Evolutionary conservation across 2,797 vertebrate species (phyloP), one percentile per base, ranked within the genome.

Genomic region (Bradypodion ventrale): DNA sequence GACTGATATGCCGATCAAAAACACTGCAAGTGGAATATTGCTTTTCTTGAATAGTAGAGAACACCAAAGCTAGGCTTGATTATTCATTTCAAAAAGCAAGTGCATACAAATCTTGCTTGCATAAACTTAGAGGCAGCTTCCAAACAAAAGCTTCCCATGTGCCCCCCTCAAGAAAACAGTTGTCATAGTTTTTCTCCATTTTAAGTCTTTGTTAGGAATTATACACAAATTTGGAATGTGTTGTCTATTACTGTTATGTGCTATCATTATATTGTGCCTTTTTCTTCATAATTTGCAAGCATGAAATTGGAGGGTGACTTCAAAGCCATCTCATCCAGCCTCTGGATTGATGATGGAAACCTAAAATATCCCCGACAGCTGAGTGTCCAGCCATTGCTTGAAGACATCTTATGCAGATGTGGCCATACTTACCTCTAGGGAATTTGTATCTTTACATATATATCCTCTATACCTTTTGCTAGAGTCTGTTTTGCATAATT

Each of bases 391-490:
- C 1, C 63, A n/a, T 4, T 65, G 63, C 63, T 65, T 65, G 29
- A n/a, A n/a, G n/a, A n/a, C n/a, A n/a, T n/a, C n/a, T n/a, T n/a
- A n/a, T 46, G 44, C 44, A 46, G 44, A 46, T 46, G 44, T 5
- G 44, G 10, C 44, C 10, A 10, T 46, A 46, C 44, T 46, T 46
- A 46, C 44, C 44, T 46, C 44, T 46, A 10, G 44, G 44, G 10
- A 10, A 10, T 5, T n/a, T n/a, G n/a, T n/a, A 85, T 90, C 92
- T 93, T 94, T 90, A 92, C 90, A 93, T 93, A 91, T 93, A 80
- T 92, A 89, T 93, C 83, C 90, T 90, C 91, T 92, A 89, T 92
- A 90, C 90, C 92, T 90, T 89, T 91, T 89, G 90, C 90, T 88
- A 83, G 85, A 52, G 87, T 82, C 91, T 93, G 92, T 90, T 84